Conservation (phyloP, 2,113 vertebrate species). For the Dolichotis patagonum region DNA sequence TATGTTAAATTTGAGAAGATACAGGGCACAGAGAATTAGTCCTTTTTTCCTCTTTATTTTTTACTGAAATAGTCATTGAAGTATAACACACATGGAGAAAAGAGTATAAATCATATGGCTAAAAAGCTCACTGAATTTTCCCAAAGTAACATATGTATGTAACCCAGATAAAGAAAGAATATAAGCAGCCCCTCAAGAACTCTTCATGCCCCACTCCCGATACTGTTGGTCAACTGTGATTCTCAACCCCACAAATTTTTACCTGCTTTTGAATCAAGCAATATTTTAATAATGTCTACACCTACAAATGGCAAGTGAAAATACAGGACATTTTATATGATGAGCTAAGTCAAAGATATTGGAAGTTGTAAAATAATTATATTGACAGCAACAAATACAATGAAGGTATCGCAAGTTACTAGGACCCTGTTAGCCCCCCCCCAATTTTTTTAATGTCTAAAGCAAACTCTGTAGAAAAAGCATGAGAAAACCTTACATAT, state of each 20-base stretch:
- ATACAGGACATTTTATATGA: background rate
- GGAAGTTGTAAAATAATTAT: background rate
- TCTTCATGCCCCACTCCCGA: background rate
- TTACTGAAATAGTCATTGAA: background rate
- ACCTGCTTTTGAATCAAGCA: background rate
- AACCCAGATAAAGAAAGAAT: background rate
- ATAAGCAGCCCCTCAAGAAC: background rate
- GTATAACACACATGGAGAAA: background rate
- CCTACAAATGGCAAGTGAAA: background rate
- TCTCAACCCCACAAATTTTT: background rate
- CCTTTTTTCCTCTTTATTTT: background rate
- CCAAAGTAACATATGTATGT: background rate
- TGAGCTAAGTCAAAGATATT: background rate
- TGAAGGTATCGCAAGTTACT: background rate
- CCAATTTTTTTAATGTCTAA: background rate
- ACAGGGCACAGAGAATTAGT: background rate
- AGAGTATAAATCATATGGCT: background rate
- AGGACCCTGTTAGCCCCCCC: background rate
- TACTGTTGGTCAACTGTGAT: background rate
- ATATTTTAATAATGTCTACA: background rate
- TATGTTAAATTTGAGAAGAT: slow-evolving; percentile 21
- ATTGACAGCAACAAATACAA: background rate
- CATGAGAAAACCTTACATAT: background rate
- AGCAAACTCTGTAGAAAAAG: background rate
- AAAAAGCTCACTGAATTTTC: background rate